Percentiles rank a stretch among this genome's conserved stretches.
These are phyloP conservation scores for Drosophila watanabei DNA, from an alignment of 1,140 invertebrate genomes.

Conservation along the genomic window DNA sequence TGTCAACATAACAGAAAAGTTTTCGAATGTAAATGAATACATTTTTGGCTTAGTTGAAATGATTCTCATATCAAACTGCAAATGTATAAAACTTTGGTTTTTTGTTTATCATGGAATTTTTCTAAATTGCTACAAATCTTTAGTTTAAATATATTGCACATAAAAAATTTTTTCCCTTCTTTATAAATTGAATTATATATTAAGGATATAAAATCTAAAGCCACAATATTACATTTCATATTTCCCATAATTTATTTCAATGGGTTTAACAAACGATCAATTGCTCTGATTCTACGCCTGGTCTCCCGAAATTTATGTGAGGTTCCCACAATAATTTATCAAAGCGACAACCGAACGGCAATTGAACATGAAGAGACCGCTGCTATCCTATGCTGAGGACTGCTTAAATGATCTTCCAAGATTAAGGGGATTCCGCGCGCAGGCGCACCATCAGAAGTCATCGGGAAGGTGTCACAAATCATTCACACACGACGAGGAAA, in stretches of 20 bases:
- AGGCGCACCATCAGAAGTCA: constrained; percentile 50
- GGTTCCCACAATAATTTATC: constrained; percentile 79
- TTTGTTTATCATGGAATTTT: not conserved
- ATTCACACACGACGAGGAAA: constrained; percentile 57
- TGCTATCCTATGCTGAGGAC: not conserved
- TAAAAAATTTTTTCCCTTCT: not conserved
- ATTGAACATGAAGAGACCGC: constrained; percentile 19
- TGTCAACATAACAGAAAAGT: too few relatives aligned
- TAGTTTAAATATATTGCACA: not conserved
- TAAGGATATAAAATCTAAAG: not conserved
- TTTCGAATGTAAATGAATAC: too few relatives aligned
- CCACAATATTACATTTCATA: not conserved
- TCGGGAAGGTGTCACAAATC: constrained; percentile 76
- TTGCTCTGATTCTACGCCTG: not conserved
- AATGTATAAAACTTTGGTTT: too few relatives aligned
- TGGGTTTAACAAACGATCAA: constrained; percentile 2
- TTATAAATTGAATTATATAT: not conserved
- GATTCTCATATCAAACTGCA: too few relatives aligned
- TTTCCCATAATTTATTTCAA: not conserved
- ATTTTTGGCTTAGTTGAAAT: too few relatives aligned
- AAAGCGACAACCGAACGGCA: constrained; percentile 30
- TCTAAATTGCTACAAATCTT: not conserved
- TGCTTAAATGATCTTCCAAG: constrained; percentile 24
- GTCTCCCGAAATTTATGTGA: constrained; percentile 31
- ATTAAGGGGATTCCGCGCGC: constrained; percentile 44